Conservation (phyloP, 2,797 vertebrate species). For the Decapterus maruadsi region DNA sequence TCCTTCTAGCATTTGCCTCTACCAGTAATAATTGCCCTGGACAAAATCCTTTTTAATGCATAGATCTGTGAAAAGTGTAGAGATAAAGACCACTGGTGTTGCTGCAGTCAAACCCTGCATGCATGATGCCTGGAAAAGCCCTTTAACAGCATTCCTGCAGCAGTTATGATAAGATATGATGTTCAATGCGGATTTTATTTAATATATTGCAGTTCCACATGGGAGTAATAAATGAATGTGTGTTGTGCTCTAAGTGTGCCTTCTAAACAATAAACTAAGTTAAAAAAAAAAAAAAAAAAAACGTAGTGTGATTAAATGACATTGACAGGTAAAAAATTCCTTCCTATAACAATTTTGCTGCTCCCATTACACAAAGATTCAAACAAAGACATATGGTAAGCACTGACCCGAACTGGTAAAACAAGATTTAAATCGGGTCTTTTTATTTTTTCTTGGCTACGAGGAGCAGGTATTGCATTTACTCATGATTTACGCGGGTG, state of each 20-base stretch:
- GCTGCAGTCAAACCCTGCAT: slow-evolving; percentile 36
- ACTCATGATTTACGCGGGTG: too few relatives aligned
- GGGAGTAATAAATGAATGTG: not conserved
- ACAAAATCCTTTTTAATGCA: slow-evolving; percentile 67
- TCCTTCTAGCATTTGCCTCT: slow-evolving; percentile 53
- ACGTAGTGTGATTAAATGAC: not conserved
- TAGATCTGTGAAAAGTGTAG: slow-evolving; percentile 61
- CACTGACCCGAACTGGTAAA: too few relatives aligned
- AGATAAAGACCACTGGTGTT: slow-evolving; percentile 51
- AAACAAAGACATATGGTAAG: too few relatives aligned
- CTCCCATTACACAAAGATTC: too few relatives aligned
- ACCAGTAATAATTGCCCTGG: slow-evolving; percentile 67
- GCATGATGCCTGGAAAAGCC: slow-evolving; percentile 42
- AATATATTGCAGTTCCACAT: slow-evolving; percentile 10
- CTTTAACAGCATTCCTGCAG: slow-evolving; percentile 39
- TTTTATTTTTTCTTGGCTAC: too few relatives aligned
- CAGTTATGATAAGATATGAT: slow-evolving; percentile 25
- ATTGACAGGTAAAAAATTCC: not conserved
- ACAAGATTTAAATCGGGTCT: too few relatives aligned
- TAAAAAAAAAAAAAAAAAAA: not conserved
- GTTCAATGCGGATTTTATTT: slow-evolving; percentile 22
- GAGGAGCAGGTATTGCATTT: too few relatives aligned
- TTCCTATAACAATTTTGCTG: not conserved
- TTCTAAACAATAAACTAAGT: not conserved
- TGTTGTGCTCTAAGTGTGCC: not conserved